A percentile compares a stretch with the other conserved stretches of the same genome.
These are phyloP conservation scores for Anseranas semipalmata DNA, from an alignment of 2,113 vertebrate species.

Conservation along the genomic window DNA sequence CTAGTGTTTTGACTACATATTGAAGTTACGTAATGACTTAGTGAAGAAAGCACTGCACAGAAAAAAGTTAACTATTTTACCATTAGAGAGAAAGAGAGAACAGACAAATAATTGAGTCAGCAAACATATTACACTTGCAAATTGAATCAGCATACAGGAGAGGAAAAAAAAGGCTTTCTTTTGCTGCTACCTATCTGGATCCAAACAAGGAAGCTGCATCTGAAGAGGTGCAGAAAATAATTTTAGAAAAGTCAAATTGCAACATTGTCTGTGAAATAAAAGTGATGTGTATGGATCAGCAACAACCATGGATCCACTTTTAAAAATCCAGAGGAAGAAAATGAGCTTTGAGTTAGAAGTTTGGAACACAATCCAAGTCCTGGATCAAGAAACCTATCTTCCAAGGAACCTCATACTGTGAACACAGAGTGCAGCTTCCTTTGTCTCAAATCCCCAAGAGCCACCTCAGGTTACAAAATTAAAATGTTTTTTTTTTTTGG, in stretches of 20 bases:
- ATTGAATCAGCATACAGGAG: neutral
- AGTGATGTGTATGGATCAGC: neutral
- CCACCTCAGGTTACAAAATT: neutral
- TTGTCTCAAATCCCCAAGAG: slow-evolving; percentile 16
- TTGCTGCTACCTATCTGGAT: neutral
- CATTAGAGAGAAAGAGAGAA: neutral
- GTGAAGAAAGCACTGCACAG: neutral
- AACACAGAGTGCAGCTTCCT: neutral
- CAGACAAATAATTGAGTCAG: neutral
- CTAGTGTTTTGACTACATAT: neutral
- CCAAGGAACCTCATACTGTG: neutral
- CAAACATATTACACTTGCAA: neutral
- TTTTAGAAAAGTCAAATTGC: neutral
- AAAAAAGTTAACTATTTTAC: neutral
- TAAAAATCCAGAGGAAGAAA: neutral
- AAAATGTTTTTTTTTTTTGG: neutral
- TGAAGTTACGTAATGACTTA: neutral
- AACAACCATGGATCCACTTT: neutral
- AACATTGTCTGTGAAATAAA: neutral
- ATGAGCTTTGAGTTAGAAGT: neutral
- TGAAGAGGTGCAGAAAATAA: neutral
- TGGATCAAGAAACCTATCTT: neutral
- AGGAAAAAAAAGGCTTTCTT: fast-evolving
- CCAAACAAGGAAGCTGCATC: neutral
- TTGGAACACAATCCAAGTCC: neutral